These are phyloP conservation scores for Graphium colonna DNA, from an alignment of 2,888 invertebrate species.

Conservation along the genomic window DNA sequence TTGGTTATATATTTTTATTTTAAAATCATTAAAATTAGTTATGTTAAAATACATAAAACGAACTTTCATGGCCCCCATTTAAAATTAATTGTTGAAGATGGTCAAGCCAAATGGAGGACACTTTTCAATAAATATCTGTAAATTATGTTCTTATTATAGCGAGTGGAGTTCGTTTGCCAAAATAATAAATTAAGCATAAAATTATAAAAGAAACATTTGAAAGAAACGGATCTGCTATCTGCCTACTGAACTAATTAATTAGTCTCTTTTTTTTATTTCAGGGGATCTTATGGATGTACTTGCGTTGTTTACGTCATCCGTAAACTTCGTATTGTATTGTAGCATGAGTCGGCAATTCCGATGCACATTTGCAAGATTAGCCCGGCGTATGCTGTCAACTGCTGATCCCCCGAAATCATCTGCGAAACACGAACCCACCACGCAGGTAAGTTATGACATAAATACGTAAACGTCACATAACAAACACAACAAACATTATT, in stretches of 20 bases:
- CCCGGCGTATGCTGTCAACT: conserved; percentile 73
- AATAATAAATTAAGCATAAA: background rate
- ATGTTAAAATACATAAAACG: too few species aligned
- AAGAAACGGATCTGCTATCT: background rate
- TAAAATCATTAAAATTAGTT: too few species aligned
- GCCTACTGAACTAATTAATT: background rate
- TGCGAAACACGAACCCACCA: conserved; percentile 67
- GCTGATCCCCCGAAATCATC: conserved; percentile 61
- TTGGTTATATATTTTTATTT: too few species aligned
- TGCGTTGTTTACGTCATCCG: conserved; percentile 93
- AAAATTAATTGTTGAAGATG: too few species aligned
- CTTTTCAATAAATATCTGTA: background rate
- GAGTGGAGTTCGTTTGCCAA: background rate
- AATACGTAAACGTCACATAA: background rate
- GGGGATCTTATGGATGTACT: conserved; percentile 93
- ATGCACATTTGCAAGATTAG: conserved; percentile 87
- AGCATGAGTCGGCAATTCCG: conserved; percentile 96
- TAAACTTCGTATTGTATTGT: conserved; percentile 95
- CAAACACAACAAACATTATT: conserved; percentile 18
- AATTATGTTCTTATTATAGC: background rate
- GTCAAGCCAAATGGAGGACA: too few species aligned
- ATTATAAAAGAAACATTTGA: background rate
- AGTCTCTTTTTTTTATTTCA: conserved; percentile 51
- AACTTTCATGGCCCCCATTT: too few species aligned
- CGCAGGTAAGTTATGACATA: conserved; percentile 52